Conservation (phyloP, 1,140 invertebrate genomes). For the Plectrocnemia conspersa region DNA sequence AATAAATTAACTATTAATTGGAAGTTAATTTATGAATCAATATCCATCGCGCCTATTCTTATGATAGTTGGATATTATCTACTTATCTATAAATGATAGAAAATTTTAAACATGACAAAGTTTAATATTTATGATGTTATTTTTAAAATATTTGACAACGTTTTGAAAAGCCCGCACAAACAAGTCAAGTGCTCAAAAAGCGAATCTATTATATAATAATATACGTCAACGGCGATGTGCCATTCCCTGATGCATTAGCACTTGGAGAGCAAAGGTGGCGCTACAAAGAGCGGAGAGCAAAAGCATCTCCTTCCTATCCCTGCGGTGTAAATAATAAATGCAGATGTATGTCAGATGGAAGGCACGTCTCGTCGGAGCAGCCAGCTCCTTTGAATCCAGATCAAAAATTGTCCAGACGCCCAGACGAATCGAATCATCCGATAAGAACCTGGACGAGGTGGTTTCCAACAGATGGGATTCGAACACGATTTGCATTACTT, state of each 20-base stretch:
- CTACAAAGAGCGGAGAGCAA: background rate
- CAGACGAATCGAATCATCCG: conserved; percentile 16
- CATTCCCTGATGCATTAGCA: conserved; percentile 8
- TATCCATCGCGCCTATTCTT: too few species aligned
- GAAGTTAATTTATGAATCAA: too few species aligned
- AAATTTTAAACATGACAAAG: too few species aligned
- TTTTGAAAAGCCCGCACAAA: too few species aligned
- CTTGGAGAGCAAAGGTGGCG: conserved; percentile 1
- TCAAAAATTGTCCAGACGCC: conserved; percentile 12
- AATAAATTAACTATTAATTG: too few species aligned
- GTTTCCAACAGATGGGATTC: background rate
- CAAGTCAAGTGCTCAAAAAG: too few species aligned
- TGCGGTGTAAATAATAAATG: conserved; percentile 33
- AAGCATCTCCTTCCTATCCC: conserved; percentile 1
- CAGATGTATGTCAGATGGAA: conserved; percentile 32
- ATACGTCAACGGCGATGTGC: background rate
- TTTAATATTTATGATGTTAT: too few species aligned
- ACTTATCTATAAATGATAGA: too few species aligned
- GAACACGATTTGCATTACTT: conserved; percentile 2
- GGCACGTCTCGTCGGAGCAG: conserved; percentile 16
- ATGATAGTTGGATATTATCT: too few species aligned
- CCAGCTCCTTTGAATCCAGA: conserved; percentile 25
- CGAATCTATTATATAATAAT: too few species aligned
- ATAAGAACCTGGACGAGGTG: conserved; percentile 9
- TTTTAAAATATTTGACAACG: too few species aligned